Conservation (phyloP, 64 coral and sea anemone genomes). For the Platygyra sinensis region DNA sequence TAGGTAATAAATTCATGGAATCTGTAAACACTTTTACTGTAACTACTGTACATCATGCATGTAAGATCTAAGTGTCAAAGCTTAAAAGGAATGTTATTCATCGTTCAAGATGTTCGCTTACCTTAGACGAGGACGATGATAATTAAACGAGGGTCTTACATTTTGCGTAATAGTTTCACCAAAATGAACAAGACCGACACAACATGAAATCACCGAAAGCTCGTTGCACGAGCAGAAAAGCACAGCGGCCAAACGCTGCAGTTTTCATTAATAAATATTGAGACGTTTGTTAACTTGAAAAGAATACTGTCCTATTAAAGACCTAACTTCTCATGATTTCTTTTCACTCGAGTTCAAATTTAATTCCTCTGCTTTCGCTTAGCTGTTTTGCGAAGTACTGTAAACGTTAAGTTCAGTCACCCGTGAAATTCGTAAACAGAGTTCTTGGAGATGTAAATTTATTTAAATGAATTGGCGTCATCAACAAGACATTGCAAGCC, state of each 20-base stretch:
- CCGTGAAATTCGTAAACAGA: constrained; percentile 58
- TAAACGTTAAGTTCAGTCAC: constrained; percentile 34
- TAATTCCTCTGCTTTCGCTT: neutral
- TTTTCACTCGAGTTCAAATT: neutral
- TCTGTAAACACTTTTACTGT: too few relatives aligned
- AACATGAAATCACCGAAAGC: neutral
- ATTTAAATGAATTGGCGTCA: constrained; percentile 4
- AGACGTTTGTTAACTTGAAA: neutral
- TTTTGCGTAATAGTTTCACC: neutral
- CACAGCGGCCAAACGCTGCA: neutral
- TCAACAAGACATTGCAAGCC: neutral
- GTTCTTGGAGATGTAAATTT: constrained; percentile 4
- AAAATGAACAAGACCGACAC: neutral
- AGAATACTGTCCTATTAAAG: too few relatives aligned
- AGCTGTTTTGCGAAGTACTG: neutral
- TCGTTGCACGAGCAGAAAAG: neutral
- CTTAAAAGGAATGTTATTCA: too few relatives aligned
- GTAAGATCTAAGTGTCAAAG: too few relatives aligned
- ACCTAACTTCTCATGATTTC: too few relatives aligned
- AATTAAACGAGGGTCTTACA: neutral
- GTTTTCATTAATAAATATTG: neutral
- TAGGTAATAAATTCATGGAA: too few relatives aligned
- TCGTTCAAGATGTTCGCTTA: neutral
- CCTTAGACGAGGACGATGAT: neutral
- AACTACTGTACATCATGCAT: too few relatives aligned